Evolutionary conservation across 2,888 invertebrate species (phyloP).

Genomic region (Ariolimax columbianus): DNA sequence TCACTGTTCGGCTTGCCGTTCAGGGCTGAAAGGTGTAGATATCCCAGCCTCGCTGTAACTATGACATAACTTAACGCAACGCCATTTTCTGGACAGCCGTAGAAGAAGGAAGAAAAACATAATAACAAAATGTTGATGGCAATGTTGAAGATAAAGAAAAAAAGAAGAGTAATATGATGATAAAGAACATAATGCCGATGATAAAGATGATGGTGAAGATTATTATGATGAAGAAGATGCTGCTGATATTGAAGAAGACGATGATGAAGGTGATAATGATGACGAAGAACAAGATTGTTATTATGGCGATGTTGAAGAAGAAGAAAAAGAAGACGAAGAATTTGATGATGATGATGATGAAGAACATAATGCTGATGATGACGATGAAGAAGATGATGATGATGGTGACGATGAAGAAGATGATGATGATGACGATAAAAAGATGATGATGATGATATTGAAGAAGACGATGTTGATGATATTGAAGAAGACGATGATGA

Average conservation of each 20-base stretch:
- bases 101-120: no score
- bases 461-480: not conserved
- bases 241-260: not conserved
- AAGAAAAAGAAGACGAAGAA: no score
- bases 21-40: no score
- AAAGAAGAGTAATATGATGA: not conserved
- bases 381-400: not conserved
- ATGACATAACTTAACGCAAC: no score
- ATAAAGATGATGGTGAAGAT: not conserved
- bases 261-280: not conserved
- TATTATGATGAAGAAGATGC: not conserved
- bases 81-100: no score
- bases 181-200: not conserved
- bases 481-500: not conserved
- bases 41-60: no score
- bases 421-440: not conserved
- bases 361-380: not conserved
- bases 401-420: not conserved
- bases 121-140: no score
- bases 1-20: no score
- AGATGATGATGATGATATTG: not conserved
- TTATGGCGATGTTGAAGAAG: not conserved
- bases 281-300: not conserved
- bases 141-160: not conserved
- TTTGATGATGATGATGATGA: no score